Base-by-base conservation (phyloP, 2,888 invertebrate species). In the Gymnoscelis rufifasciata region DNA sequence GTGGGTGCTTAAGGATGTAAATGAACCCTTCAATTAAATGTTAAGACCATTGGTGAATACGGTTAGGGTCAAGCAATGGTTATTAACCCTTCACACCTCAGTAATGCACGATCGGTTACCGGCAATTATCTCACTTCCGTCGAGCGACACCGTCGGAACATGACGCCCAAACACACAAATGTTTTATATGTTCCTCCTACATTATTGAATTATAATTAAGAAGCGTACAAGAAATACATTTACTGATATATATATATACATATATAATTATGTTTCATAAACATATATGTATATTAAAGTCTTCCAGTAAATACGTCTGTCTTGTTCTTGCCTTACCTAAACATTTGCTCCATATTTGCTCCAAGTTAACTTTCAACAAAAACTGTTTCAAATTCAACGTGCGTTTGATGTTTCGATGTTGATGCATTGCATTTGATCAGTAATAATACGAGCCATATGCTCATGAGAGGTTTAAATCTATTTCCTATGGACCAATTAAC, bases 61-160 rank as follows among this genome's bases (percentile, higher is more conserved):
- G 69, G 70, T 68, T 65, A 71, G 73, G 86, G 83, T 84, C 83
- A 84, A 84, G 75, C 70, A 72, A 75, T 83, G 83, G 35, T 79
- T 83, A 78, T 83, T 86, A 83, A 83, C 81, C 83, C 82, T 77
- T 83, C 78, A 82, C 86, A 83, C 86, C 79, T 82, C 70, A 56
- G 76, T 76, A 78, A 75, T 75, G 71, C 74, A 68, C 74, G 78
- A 82, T 84, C 80, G 70, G 78, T 81, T 82, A 82, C 83, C 76
- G 70, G 69, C 77, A 81, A 84, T 86, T 84, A 86, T 73, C 57
- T 57, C 52, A 63, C 73, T 81, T 86, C 83, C 83, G 83, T 78
- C 57, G n/a, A n/a, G n/a, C n/a, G 19, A 19, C 19, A 19, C 19
- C 66, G 60, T 64, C 68, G 66, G 60, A 68, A 66, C 66, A 65